Percentiles rank a stretch among this genome's conserved stretches.
phyloP scores from a whole-genome alignment of 1,140 invertebrate species.

The Dendroctonus ponderosae region DNA sequence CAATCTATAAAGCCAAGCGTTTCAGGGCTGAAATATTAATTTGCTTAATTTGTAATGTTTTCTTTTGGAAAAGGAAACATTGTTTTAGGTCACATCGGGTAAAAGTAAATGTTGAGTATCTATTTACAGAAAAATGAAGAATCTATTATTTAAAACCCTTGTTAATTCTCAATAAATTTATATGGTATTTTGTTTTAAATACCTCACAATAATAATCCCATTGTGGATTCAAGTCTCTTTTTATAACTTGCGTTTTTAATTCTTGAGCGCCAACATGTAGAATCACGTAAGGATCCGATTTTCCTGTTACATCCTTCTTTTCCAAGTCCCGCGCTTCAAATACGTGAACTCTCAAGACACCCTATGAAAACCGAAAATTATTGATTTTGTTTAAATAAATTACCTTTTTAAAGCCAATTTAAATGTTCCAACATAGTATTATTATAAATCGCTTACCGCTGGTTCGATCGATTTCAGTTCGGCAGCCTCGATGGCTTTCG shows the following conservation, averaged over 20 bases:
- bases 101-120: too few species aligned
- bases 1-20: conserved; percentile 4
- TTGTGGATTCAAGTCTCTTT: conserved; percentile 85
- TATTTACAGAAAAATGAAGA: too few species aligned
- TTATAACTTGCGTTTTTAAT: conserved; percentile 83
- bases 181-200: conserved; percentile 27
- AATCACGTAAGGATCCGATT: conserved; percentile 91
- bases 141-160: too few species aligned
- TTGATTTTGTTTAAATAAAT: neutral
- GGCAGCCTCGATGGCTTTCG: conserved; percentile 71
- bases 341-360: conserved; percentile 80
- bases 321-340: conserved; percentile 88
- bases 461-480: conserved; percentile 81
- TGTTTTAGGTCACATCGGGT: too few species aligned
- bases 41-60: too few species aligned
- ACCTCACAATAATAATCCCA: conserved; percentile 94
- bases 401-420: neutral
- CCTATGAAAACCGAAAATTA: conserved; percentile 52
- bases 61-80: too few species aligned
- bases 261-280: conserved; percentile 82
- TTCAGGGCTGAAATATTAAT: neutral
- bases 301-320: conserved; percentile 90
- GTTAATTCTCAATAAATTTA: too few species aligned
- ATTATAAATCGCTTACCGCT: conserved; percentile 60
- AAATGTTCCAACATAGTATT: neutral